Conservation (phyloP, 2,113 vertebrate species). For the Apistogramma diplotaenia region DNA sequence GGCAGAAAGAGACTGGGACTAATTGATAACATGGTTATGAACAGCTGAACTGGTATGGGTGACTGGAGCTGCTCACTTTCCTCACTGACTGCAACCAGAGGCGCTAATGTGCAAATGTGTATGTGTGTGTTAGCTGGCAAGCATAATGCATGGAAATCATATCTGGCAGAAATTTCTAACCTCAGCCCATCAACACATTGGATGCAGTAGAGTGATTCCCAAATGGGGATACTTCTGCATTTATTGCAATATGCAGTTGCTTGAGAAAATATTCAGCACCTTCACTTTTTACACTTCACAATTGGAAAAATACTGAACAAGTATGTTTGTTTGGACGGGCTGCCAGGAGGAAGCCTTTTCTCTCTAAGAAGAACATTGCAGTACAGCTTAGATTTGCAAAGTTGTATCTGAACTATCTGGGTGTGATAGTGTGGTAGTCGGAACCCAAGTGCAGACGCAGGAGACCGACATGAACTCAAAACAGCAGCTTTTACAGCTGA, state of each 20-base stretch:
- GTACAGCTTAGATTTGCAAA: not conserved
- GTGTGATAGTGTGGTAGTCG: too few species aligned
- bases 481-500: too few species aligned
- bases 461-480: too few species aligned
- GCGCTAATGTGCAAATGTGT: not conserved
- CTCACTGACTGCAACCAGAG: slow-evolving; percentile 8
- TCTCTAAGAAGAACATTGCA: not conserved
- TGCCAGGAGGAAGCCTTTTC: not conserved
- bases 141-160: not conserved
- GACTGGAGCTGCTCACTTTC: slow-evolving; percentile 31
- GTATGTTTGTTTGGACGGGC: not conserved
- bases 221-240: not conserved
- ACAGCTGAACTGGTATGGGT: slow-evolving; percentile 49
- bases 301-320: not conserved
- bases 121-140: not conserved
- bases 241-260: not conserved
- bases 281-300: not conserved
- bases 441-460: too few species aligned
- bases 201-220: not conserved
- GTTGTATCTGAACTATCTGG: not conserved
- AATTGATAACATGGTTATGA: slow-evolving; percentile 63
- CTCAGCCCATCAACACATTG: not conserved
- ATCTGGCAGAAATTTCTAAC: not conserved
- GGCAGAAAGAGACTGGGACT: slow-evolving; percentile 32
- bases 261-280: not conserved